phyloP scores from a whole-genome alignment of 2,113 vertebrate species.

The Cyanoderma ruficeps region DNA sequence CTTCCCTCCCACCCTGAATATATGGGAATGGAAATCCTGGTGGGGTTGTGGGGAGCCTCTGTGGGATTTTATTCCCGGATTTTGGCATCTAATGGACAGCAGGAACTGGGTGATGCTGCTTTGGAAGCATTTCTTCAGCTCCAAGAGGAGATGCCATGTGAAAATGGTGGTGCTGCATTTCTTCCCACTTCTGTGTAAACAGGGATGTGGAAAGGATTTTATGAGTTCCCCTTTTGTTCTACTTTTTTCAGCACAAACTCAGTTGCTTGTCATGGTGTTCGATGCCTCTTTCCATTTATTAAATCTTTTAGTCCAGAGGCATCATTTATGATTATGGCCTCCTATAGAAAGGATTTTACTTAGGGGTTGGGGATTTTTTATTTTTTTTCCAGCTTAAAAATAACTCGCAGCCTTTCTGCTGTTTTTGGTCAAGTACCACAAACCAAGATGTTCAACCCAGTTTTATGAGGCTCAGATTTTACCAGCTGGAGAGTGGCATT shows the following conservation, averaged over 20 bases:
- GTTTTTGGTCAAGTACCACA: neutral
- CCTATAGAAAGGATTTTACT: neutral
- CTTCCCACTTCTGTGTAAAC: neutral
- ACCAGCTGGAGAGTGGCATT: neutral
- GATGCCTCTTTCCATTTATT: neutral
- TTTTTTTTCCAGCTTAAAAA: neutral
- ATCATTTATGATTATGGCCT: neutral
- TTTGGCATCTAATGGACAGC: neutral
- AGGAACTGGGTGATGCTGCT: neutral
- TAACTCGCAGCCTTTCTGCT: neutral
- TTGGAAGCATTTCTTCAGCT: neutral
- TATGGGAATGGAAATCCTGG: neutral
- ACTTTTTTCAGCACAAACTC: neutral
- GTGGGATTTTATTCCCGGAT: neutral
- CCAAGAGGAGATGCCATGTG: neutral
- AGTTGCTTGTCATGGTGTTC: neutral
- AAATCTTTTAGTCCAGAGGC: neutral
- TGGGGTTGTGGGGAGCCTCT: neutral
- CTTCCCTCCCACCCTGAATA: neutral
- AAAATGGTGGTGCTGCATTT: neutral
- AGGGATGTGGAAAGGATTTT: conserved; percentile 8
- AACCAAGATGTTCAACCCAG: neutral
- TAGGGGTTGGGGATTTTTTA: neutral
- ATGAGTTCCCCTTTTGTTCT: neutral
- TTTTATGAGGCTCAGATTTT: neutral